Base-by-base conservation (phyloP, 1,140 invertebrate species). In the Caerostris extrusa region DNA sequence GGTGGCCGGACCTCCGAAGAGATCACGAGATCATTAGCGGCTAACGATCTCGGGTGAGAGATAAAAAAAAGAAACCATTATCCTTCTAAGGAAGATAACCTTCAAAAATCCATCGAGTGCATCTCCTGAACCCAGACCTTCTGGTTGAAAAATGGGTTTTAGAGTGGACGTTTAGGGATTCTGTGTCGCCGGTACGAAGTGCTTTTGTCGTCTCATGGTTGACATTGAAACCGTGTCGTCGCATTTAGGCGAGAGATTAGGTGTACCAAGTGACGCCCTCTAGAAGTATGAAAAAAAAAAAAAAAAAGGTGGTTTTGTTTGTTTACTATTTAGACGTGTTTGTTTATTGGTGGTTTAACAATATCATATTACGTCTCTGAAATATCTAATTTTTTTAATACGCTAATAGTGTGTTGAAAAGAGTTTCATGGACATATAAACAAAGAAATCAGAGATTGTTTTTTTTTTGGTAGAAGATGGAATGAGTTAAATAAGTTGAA, bases 21-120 rank as follows among this genome's bases (percentile, higher is more conserved):
- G 71, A 77, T 77, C 71, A 34, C 71, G 50, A 53, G 71, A 77
- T 77, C 71, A 77, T 77, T 77, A 77, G 53, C 71, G 71, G 34
- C 3, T 77, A 77, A 77, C 50, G 71, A 77, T 77, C 34, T 5
- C 34, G 34, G 10, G 3, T 0, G 34, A 50, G 71, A 50, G 34
- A 34, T 5, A 34, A 34, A 50, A 53, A 77, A 14, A 14, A 64
- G 10, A 77, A 50, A 12, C 71, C 12, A 12, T 77, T 77, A 50
- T 14, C 71, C 34, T 77, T 77, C 53, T 34, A 77, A 77, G 71
- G 71, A 34, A 50, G 34, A 77, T 77, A 53, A 77, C 71, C 71
- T 77, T 77, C 71, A 12, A n/a, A 77, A 17, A 53, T 3, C 34
- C 69, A 50, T 77, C 34, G 71, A 77, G 71, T 77, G 34, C 12